These are phyloP conservation scores for Micrasema longulum DNA, from an alignment of 1,140 invertebrate genomes.

Conservation along the genomic window DNA sequence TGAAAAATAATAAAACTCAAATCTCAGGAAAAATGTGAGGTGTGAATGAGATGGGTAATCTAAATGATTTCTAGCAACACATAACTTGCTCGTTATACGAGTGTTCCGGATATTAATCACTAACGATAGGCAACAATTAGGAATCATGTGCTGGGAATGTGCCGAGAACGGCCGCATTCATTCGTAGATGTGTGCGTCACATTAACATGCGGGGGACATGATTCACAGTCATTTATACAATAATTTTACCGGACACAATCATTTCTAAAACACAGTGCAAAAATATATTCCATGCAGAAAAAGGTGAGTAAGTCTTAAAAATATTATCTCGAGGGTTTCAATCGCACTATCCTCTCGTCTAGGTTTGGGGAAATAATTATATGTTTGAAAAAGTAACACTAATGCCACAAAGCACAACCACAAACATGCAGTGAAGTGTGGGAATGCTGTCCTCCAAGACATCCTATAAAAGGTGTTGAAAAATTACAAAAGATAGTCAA, in stretches of 20 bases:
- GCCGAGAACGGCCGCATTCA: no score
- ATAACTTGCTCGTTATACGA: background rate
- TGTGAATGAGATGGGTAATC: conserved; percentile 27
- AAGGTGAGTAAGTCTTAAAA: background rate
- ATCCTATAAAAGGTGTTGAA: background rate
- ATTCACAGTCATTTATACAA: background rate
- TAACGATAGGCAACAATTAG: no score
- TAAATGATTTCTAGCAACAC: conserved; percentile 4
- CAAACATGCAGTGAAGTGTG: conserved; percentile 34
- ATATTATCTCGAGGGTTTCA: background rate
- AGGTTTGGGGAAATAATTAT: background rate
- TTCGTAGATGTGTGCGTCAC: background rate
- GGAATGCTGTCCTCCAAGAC: conserved; percentile 18
- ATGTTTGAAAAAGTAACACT: conserved; percentile 2
- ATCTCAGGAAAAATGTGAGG: conserved; percentile 11
- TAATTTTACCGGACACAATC: conserved; percentile 1
- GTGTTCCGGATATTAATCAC: no score
- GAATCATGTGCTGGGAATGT: no score
- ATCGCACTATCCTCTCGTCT: no score
- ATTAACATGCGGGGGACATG: background rate
- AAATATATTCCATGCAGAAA: conserved; percentile 12
- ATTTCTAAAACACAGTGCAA: conserved; percentile 35
- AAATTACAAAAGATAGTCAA: background rate
- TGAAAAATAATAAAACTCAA: conserved; percentile 17
- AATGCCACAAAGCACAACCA: conserved; percentile 31